These are phyloP conservation scores for Drosophila biarmipes DNA, from an alignment of 1,140 invertebrate genomes.

Conservation along the genomic window DNA sequence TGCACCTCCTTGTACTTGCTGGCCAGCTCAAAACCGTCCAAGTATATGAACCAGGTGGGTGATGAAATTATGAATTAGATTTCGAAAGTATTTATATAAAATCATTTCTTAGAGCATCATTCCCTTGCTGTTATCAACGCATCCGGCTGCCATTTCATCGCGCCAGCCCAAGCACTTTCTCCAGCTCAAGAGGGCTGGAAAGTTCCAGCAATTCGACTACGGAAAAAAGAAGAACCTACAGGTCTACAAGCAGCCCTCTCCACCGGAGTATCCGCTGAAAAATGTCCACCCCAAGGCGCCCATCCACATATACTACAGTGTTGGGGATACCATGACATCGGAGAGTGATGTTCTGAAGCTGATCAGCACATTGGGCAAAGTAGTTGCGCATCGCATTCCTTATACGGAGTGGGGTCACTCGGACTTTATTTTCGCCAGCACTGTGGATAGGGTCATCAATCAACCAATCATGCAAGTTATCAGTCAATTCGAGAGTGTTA, in stretches of 20 bases:
- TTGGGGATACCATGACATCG: slow-evolving; percentile 85
- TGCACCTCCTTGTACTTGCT: background rate
- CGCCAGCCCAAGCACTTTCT: slow-evolving; percentile 89
- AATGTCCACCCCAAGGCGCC: slow-evolving; percentile 85
- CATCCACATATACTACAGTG: slow-evolving; percentile 88
- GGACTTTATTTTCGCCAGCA: slow-evolving; percentile 84
- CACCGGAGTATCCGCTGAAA: slow-evolving; percentile 86
- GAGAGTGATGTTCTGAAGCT: background rate
- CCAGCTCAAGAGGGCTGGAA: slow-evolving; percentile 85
- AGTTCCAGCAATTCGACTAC: slow-evolving; percentile 83
- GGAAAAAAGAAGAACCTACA: slow-evolving; percentile 72
- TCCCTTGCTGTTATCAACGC: slow-evolving; percentile 89
- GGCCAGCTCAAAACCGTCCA: background rate
- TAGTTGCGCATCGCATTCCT: background rate
- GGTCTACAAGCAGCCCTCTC: slow-evolving; percentile 80
- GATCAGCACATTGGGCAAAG: background rate
- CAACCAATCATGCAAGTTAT: slow-evolving; percentile 83
- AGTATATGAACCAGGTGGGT: background rate
- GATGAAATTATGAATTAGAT: background rate
- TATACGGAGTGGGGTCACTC: slow-evolving; percentile 1
- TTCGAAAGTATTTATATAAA: too few relatives aligned
- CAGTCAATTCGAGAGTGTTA: slow-evolving; percentile 60
- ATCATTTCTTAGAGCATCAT: slow-evolving; percentile 85
- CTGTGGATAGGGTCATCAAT: slow-evolving; percentile 78
- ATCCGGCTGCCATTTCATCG: slow-evolving; percentile 90